Base-by-base conservation (phyloP, 2,113 vertebrate genomes). In the Lampris incognitus region DNA sequence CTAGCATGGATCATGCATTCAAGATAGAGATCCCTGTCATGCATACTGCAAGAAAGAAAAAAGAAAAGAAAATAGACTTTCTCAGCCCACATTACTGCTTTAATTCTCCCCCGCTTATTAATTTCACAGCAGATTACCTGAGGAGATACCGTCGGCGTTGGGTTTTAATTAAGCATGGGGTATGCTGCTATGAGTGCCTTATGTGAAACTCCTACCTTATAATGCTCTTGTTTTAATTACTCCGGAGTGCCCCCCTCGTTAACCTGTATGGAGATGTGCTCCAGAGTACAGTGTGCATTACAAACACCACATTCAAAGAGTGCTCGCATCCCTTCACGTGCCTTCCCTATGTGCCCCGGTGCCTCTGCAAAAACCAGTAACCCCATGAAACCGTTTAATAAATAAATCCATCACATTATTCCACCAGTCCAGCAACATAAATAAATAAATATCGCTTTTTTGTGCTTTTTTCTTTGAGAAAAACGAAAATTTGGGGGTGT, bases 51-150 rank as follows among this genome's bases (percentile, higher is more conserved):
- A 69, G 51, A 70, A 72, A 82, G 66, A 79, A 66, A 64, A 64
- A 85, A 80, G 84, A 68, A 79, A 66, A 64, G 61, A 85, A 80
- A 85, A 84, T 78, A 72, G 73, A 77, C 76, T 84, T 89, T 90
- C 88, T 89, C 88, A 89, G 83, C 86, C 83, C 69, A 85, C 87
- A 87, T 91, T 92, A 90, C 85, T 88, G 85, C 85, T 91, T 91
- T 91, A 89, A 92, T 90, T 91, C 86, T 88, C 77, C 79, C 74
- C 88, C 85, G 75, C 84, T 93, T 92, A 93, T 93, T 94, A 91
- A 94, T 94, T 94, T 94, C 93, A 93, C 90, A 89, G 88, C 82
- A 94, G 92, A 95, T 95, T 92, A 93, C 93, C 93, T 90, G 84
- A 78, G 83, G 73, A 92, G 94, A 95, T 94, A 94, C 86, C 90